These are phyloP conservation scores for Ferdinandea cuprea DNA, from an alignment of 2,888 invertebrate species.

Conservation along the genomic window DNA sequence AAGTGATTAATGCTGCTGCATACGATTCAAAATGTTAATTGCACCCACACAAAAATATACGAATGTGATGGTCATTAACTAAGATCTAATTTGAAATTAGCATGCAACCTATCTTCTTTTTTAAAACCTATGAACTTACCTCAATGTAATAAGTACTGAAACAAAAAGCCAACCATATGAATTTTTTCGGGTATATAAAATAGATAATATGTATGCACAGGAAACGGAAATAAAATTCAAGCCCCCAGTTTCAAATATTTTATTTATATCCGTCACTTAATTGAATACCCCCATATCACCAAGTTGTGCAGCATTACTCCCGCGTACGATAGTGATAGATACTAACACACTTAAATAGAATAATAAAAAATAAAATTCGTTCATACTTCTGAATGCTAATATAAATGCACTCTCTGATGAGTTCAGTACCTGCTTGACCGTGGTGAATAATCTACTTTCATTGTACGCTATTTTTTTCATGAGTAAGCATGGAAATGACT, in stretches of 20 bases:
- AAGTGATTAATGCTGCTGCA: too few species aligned
- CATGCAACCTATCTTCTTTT: too few species aligned
- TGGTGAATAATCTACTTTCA: slow-evolving; percentile 41
- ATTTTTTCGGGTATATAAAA: slow-evolving; percentile 3
- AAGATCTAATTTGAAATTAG: too few species aligned
- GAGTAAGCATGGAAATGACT: slow-evolving; percentile 6
- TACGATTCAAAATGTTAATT: too few species aligned
- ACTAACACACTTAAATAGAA: slow-evolving; percentile 13
- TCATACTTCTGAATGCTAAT: slow-evolving; percentile 38
- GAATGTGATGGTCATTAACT: too few species aligned
- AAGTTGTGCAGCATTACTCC: slow-evolving; percentile 7
- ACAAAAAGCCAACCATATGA: too few species aligned
- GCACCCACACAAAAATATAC: too few species aligned
- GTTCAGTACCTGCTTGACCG: slow-evolving; percentile 47
- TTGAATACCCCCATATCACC: slow-evolving; percentile 45
- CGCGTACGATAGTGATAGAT: slow-evolving; percentile 22
- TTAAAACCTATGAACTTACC: too few species aligned
- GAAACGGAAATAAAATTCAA: slow-evolving; percentile 65
- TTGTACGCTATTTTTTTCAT: slow-evolving; percentile 7
- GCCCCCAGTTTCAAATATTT: slow-evolving; percentile 50
- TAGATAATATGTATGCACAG: slow-evolving; percentile 37
- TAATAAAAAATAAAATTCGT: too few species aligned
- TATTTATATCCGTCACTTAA: slow-evolving; percentile 39
- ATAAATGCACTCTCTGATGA: slow-evolving; percentile 36
- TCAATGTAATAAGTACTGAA: too few species aligned